Conservation (phyloP, 2,888 invertebrate species). For the Caenorhabditis sp. region DNA sequence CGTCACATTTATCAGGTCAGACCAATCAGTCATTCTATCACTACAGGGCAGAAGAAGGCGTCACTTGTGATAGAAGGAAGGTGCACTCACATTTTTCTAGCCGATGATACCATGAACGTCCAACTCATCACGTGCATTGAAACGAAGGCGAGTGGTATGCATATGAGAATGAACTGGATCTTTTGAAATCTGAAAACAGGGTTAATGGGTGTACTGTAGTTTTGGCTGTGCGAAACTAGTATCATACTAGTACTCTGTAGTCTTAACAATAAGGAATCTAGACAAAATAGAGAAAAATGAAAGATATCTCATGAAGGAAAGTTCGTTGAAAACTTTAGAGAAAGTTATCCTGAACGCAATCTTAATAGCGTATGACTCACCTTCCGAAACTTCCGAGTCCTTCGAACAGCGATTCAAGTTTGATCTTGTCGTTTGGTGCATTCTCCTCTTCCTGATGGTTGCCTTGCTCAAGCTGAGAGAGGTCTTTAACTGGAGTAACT, state of each 20-base stretch:
- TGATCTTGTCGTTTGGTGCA: slow-evolving; percentile 43
- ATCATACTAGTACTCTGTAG: too few relatives aligned
- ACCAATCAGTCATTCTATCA: not conserved
- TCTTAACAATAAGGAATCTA: not conserved
- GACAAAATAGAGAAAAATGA: too few relatives aligned
- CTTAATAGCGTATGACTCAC: slow-evolving; percentile 44
- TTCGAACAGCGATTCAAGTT: slow-evolving; percentile 60
- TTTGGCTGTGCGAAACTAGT: not conserved
- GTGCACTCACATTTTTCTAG: slow-evolving; percentile 61
- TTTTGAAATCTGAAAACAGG: slow-evolving; percentile 58
- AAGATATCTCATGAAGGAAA: too few relatives aligned
- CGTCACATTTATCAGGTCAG: slow-evolving; percentile 18
- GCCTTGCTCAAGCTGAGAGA: slow-evolving; percentile 52
- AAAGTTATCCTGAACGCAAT: too few relatives aligned
- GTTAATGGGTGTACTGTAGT: slow-evolving; percentile 11
- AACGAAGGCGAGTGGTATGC: slow-evolving; percentile 82
- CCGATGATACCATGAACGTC: slow-evolving; percentile 81
- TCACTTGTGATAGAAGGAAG: slow-evolving; percentile 3
- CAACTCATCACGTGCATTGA: slow-evolving; percentile 83
- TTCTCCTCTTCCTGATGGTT: slow-evolving; percentile 32
- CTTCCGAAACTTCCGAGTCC: slow-evolving; percentile 64
- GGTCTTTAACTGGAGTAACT: slow-evolving; percentile 51
- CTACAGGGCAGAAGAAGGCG: slow-evolving; percentile 37
- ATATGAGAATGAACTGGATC: slow-evolving; percentile 81
- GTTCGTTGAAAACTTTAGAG: too few relatives aligned